These are phyloP conservation scores for Stratiomys singularior DNA, from an alignment of 2,888 invertebrate genomes.

Conservation along the genomic window DNA sequence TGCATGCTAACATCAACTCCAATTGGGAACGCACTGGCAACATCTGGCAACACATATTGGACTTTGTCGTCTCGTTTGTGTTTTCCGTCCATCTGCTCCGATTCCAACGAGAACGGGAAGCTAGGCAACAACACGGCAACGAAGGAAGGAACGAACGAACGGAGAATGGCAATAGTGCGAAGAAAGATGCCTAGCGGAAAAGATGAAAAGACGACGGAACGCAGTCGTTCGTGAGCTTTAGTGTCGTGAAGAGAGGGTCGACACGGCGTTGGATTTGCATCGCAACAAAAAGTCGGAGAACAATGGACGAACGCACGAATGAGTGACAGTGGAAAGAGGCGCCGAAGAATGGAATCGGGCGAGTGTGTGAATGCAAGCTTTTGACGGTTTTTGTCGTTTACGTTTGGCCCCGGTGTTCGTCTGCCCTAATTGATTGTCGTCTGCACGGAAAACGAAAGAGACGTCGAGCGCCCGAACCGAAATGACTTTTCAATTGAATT, in stretches of 20 bases:
- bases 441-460: neutral
- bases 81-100: constrained; percentile 11
- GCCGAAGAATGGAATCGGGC: neutral
- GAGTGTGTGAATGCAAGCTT: constrained; percentile 11
- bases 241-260: constrained; percentile 45
- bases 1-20: neutral
- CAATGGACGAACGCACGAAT: neutral
- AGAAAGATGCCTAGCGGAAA: constrained; percentile 10
- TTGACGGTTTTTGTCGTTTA: neutral
- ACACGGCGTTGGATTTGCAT: neutral
- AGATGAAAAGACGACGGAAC: constrained; percentile 23
- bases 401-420: neutral
- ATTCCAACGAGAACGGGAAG: neutral
- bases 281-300: neutral
- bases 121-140: too few relatives aligned
- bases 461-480: neutral
- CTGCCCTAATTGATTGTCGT: neutral
- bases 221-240: constrained; percentile 51
- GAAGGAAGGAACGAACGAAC: constrained; percentile 11
- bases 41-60: constrained; percentile 26
- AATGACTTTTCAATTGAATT: neutral
- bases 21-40: constrained; percentile 2
- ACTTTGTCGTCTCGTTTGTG: neutral
- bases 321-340: neutral
- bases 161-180: constrained; percentile 27